Conservation (phyloP, 1,140 invertebrate genomes). For the Acromyrmex echinatior region DNA sequence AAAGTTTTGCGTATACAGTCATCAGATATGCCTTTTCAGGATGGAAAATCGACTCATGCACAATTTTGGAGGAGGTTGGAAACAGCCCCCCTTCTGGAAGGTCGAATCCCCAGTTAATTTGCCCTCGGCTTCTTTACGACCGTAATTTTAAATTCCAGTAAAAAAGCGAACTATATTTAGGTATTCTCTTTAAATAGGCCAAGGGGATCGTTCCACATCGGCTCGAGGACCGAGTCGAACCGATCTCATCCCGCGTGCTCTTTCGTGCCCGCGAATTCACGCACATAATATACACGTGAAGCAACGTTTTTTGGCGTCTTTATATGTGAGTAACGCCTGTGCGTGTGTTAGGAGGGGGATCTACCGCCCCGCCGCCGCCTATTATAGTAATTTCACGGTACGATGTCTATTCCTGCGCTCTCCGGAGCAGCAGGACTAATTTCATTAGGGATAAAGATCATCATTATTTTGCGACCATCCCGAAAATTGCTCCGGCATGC, state of each 20-base stretch:
- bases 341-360: constrained; percentile 63
- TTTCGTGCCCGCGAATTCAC: constrained; percentile 58
- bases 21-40: not conserved
- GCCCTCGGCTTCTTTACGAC: constrained; percentile 80
- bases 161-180: constrained; percentile 79
- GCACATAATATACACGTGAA: constrained; percentile 70
- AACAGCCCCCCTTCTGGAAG: constrained; percentile 72
- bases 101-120: constrained; percentile 80
- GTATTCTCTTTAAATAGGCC: constrained; percentile 73
- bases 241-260: constrained; percentile 46
- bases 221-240: constrained; percentile 30
- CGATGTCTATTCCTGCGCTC: constrained; percentile 79
- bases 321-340: constrained; percentile 29
- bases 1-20: not conserved
- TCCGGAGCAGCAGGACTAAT: constrained; percentile 80
- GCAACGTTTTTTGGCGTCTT: constrained; percentile 13
- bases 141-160: constrained; percentile 82
- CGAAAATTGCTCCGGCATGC: constrained; percentile 77
- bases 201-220: constrained; percentile 65
- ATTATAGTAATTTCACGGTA: constrained; percentile 84
- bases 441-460: constrained; percentile 85
- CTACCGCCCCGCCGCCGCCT: constrained; percentile 72
- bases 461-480: constrained; percentile 83
- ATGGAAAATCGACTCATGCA: constrained; percentile 22
- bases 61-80: constrained; percentile 51